A percentile compares a stretch with the other conserved stretches of the same genome.
phyloP scores from a whole-genome alignment of 2,888 invertebrate genomes.

The Caenorhabditis becei region DNA sequence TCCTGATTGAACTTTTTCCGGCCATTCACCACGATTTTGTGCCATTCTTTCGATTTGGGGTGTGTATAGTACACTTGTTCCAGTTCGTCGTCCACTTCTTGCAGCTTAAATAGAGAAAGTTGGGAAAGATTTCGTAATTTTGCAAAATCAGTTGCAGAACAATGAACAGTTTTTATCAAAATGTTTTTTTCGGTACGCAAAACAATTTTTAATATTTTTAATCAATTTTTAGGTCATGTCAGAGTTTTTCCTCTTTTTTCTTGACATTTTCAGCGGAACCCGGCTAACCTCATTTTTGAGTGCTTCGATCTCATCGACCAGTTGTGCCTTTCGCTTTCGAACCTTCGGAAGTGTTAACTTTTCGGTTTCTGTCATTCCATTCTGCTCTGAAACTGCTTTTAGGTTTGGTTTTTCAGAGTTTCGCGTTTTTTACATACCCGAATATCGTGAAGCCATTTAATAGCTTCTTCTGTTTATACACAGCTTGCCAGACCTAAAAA shows the following conservation, averaged over 20 bases:
- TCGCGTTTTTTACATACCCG: slow-evolving; percentile 20
- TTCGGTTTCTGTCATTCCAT: slow-evolving; percentile 64
- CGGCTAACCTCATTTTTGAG: slow-evolving; percentile 66
- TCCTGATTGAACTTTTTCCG: slow-evolving; percentile 66
- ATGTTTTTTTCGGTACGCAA: no score
- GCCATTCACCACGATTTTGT: slow-evolving; percentile 63
- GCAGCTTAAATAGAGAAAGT: slow-evolving; percentile 40
- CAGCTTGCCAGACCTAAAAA: slow-evolving; percentile 13
- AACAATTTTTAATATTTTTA: no score
- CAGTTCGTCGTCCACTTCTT: slow-evolving; percentile 69
- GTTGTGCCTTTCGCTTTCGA: slow-evolving; percentile 71
- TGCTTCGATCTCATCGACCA: slow-evolving; percentile 71
- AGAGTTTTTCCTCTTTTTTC: no score
- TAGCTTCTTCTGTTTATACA: not conserved
- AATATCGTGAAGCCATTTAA: slow-evolving; percentile 50
- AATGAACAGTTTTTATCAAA: no score
- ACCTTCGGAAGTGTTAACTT: slow-evolving; percentile 63
- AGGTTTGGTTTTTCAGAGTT: not conserved
- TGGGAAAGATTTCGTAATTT: slow-evolving; percentile 22
- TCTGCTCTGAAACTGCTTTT: slow-evolving; percentile 42
- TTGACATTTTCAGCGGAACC: no score
- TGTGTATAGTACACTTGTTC: slow-evolving; percentile 73
- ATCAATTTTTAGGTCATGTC: no score
- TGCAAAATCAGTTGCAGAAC: not conserved
- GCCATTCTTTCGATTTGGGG: slow-evolving; percentile 64